phyloP scores from a whole-genome alignment of 2,113 vertebrate species.

The Typhlomys cinereus region DNA sequence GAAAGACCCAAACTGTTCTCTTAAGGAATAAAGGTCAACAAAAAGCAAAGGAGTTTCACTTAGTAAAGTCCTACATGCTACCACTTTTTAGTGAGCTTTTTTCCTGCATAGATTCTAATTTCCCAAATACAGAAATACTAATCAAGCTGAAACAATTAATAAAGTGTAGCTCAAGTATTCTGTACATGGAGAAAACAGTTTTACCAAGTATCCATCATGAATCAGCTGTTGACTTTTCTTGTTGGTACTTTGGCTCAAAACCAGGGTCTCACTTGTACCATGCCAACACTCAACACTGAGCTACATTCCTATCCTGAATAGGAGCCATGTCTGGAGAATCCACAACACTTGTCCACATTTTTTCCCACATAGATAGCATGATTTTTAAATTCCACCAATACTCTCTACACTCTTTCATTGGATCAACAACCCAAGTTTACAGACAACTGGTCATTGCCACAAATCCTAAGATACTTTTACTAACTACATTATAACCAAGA shows the following conservation, averaged over 20 bases:
- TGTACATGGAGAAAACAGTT: background rate
- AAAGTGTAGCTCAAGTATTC: background rate
- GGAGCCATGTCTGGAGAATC: background rate
- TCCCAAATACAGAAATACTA: constrained; percentile 27
- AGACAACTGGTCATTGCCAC: background rate
- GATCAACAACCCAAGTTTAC: background rate
- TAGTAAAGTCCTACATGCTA: background rate
- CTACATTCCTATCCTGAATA: background rate
- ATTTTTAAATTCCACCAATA: background rate
- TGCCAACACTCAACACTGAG: background rate
- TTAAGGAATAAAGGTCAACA: background rate
- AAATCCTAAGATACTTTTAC: background rate
- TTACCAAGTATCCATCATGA: background rate
- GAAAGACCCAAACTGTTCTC: background rate
- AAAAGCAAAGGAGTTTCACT: background rate
- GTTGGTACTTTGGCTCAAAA: background rate
- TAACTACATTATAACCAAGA: background rate
- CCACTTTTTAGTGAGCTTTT: background rate
- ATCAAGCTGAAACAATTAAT: background rate
- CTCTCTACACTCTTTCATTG: background rate
- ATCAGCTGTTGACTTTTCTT: background rate
- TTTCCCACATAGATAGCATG: background rate
- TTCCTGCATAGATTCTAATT: background rate
- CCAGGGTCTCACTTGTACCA: background rate
- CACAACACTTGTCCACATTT: background rate